These are phyloP conservation scores for Drosophila sp. DNA, from an alignment of 1,140 invertebrate genomes.

Conservation along the genomic window DNA sequence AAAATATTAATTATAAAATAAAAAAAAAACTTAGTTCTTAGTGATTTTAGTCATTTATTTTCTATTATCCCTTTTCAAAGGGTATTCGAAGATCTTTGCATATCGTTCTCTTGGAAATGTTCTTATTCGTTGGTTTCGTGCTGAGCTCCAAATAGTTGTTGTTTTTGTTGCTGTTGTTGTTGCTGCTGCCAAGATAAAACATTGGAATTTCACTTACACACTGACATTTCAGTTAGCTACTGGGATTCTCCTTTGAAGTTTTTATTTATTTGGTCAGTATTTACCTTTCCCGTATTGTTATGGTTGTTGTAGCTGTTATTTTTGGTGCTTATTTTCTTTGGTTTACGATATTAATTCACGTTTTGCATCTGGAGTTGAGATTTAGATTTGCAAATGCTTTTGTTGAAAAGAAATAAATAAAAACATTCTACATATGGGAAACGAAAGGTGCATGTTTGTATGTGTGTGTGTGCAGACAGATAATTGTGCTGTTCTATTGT, in stretches of 20 bases:
- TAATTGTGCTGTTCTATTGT: conserved; percentile 44
- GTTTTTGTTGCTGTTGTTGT: conserved; percentile 32
- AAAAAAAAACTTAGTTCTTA: not conserved
- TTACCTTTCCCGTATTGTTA: conserved; percentile 59
- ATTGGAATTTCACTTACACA: conserved; percentile 74
- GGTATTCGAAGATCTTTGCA: not conserved
- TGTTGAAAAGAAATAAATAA: not conserved
- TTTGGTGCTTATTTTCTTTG: conserved; percentile 40
- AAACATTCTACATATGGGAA: conserved; percentile 11
- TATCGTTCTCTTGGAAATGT: not conserved
- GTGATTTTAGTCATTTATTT: not conserved
- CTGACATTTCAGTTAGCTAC: conserved; percentile 72
- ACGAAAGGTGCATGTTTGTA: conserved; percentile 20
- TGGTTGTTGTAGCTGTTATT: conserved; percentile 49
- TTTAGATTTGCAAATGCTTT: conserved; percentile 47
- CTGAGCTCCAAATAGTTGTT: conserved; percentile 39
- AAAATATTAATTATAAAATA: not conserved
- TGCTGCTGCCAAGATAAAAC: conserved; percentile 63
- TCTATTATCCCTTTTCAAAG: not conserved
- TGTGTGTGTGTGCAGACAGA: conserved; percentile 12
- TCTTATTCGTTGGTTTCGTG: conserved; percentile 47
- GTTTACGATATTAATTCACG: not conserved
- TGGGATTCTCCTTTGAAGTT: conserved; percentile 79
- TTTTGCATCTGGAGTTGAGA: conserved; percentile 27
- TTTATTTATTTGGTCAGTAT: conserved; percentile 73